phyloP scores from a whole-genome alignment of 92 coral and sea anemone species.

The Isaurus tuberculatus region DNA sequence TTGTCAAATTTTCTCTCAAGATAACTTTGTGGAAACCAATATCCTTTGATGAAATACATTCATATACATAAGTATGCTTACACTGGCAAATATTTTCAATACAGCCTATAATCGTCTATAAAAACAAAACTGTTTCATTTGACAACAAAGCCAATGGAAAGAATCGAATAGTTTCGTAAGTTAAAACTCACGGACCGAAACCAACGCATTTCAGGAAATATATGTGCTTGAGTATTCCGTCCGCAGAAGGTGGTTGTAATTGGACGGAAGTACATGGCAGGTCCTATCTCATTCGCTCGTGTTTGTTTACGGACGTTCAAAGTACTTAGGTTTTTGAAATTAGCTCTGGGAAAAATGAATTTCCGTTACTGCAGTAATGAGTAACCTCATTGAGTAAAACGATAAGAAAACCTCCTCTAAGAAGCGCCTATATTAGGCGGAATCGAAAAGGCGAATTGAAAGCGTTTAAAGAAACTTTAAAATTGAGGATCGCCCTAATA shows the following conservation, averaged over 20 bases:
- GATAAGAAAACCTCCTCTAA: not conserved
- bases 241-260: not conserved
- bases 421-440: no score
- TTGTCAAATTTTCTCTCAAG: not conserved
- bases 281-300: constrained; percentile 13
- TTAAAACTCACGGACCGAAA: not conserved
- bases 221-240: not conserved
- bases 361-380: constrained; percentile 3
- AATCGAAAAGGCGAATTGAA: not conserved
- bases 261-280: constrained; percentile 19
- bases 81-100: no score
- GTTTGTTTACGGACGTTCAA: constrained; percentile 37
- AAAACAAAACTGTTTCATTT: no score
- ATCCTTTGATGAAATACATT: not conserved
- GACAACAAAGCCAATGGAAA: no score
- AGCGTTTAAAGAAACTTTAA: no score
- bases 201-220: not conserved
- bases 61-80: no score
- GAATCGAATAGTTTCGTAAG: no score
- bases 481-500: no score
- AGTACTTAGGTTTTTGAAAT: constrained; percentile 27
- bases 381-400: constrained; percentile 9
- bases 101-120: no score
- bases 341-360: constrained; percentile 37
- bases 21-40: not conserved